These are phyloP conservation scores for Pao palembangensis DNA, from an alignment of 2,113 vertebrate genomes.

Conservation along the genomic window DNA sequence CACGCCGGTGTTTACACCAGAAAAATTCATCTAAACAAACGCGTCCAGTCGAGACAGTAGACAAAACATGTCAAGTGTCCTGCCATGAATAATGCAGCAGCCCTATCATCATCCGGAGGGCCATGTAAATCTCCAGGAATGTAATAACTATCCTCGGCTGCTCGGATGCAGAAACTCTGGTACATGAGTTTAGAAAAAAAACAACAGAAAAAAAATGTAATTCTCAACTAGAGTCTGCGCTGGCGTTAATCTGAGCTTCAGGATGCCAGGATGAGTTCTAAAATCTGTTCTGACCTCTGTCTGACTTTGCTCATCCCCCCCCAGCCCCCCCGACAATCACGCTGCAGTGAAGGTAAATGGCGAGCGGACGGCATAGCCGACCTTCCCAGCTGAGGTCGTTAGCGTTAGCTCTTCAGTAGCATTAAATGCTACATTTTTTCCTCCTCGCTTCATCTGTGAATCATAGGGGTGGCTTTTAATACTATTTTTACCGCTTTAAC, in stretches of 20 bases:
- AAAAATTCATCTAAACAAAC: slow-evolving; percentile 56
- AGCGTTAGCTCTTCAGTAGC: slow-evolving; percentile 49
- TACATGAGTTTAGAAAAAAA: slow-evolving; percentile 2
- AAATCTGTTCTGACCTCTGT: slow-evolving; percentile 53
- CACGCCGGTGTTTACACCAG: slow-evolving; percentile 47
- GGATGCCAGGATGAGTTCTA: slow-evolving; percentile 29
- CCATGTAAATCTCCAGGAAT: slow-evolving; percentile 48
- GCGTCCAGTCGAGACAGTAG: slow-evolving; percentile 45
- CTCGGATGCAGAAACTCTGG: slow-evolving; percentile 12
- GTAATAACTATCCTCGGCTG: slow-evolving; percentile 38
- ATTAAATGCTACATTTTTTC: slow-evolving; percentile 27
- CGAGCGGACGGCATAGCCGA: slow-evolving; percentile 6
- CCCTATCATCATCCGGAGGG: slow-evolving; percentile 28
- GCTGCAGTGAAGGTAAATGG: slow-evolving; percentile 22
- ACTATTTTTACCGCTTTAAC: not conserved
- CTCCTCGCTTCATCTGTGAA: not conserved
- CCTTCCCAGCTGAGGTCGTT: slow-evolving; percentile 12
- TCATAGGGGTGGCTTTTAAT: not conserved
- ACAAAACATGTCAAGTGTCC: slow-evolving; percentile 55
- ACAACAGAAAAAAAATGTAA: slow-evolving; percentile 12
- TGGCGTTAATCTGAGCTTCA: slow-evolving; percentile 29
- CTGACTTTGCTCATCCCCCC: slow-evolving; percentile 46
- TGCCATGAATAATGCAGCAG: slow-evolving; percentile 44
- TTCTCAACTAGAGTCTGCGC: slow-evolving; percentile 27
- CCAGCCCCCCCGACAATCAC: slow-evolving; percentile 36